phyloP scores from a whole-genome alignment of 2,888 invertebrate genomes.

The Timandra comae region DNA sequence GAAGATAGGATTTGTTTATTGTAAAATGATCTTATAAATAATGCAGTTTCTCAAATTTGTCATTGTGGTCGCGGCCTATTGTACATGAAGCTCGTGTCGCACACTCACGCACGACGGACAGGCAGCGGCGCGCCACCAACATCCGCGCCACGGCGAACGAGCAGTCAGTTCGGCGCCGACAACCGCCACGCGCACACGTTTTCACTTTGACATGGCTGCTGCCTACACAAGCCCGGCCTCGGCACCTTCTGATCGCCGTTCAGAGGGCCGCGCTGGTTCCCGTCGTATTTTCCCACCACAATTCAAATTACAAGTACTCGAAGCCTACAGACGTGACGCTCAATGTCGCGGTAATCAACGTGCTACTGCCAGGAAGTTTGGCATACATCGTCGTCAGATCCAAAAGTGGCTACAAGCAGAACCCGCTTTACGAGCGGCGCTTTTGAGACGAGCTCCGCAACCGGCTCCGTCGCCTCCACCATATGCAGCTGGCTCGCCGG shows the following conservation, averaged over 20 bases:
- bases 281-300: conserved; percentile 92
- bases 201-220: conserved; percentile 53
- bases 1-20: too few relatives aligned
- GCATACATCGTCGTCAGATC: conserved; percentile 91
- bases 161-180: conserved; percentile 77
- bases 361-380: conserved; percentile 92
- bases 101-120: conserved; percentile 60
- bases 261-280: conserved; percentile 83
- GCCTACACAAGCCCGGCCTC: conserved; percentile 68
- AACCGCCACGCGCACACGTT: conserved; percentile 66
- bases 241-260: conserved; percentile 66
- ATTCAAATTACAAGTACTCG: conserved; percentile 92
- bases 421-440: conserved; percentile 84
- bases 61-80: conserved; percentile 36
- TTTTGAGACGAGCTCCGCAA: conserved; percentile 69
- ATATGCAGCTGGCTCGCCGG: conserved; percentile 60
- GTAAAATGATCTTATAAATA: too few relatives aligned
- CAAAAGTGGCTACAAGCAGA: conserved; percentile 95
- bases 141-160: conserved; percentile 58
- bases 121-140: conserved; percentile 72
- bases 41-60: too few relatives aligned
- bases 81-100: conserved; percentile 67
- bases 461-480: conserved; percentile 70
- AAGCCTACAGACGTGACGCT: conserved; percentile 89
- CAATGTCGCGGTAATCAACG: conserved; percentile 94